These are phyloP conservation scores for Aspiorhynchus laticeps DNA, from an alignment of 2,113 vertebrate species.

Conservation along the genomic window DNA sequence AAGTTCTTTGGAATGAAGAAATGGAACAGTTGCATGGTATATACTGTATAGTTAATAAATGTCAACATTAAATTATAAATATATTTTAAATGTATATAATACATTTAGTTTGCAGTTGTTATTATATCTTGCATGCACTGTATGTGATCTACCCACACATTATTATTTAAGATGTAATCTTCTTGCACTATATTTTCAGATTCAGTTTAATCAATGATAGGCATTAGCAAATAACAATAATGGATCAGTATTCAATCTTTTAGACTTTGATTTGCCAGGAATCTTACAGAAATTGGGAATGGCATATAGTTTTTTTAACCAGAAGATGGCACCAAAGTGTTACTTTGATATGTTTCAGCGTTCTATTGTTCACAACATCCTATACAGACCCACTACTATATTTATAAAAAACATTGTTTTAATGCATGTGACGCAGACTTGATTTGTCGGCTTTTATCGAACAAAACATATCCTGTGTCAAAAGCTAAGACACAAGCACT, in stretches of 20 bases:
- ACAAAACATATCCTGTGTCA: not conserved
- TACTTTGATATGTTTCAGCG: not conserved
- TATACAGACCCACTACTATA: not conserved
- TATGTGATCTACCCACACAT: not conserved
- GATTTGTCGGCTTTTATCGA: not conserved
- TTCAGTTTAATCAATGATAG: not conserved
- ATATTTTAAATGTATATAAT: not conserved
- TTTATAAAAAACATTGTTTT: not conserved
- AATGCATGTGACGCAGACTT: not conserved
- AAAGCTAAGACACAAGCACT: not conserved
- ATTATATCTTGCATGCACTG: not conserved
- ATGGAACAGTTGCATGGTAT: not conserved
- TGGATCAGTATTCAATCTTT: not conserved
- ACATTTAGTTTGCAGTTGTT: not conserved
- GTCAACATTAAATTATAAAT: not conserved
- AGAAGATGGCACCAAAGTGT: slow-evolving; percentile 10
- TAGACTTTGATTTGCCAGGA: not conserved
- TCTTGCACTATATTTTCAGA: not conserved
- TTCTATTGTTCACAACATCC: not conserved
- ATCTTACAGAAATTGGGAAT: not conserved
- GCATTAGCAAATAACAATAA: not conserved
- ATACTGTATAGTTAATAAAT: no score
- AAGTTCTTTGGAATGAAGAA: not conserved
- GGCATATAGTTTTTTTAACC: not conserved
- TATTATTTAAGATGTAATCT: not conserved